Evolutionary conservation across 2,113 vertebrate genomes (phyloP), one percentile per base, ranked within the genome.

Genomic region (Apodemus sylvaticus): DNA sequence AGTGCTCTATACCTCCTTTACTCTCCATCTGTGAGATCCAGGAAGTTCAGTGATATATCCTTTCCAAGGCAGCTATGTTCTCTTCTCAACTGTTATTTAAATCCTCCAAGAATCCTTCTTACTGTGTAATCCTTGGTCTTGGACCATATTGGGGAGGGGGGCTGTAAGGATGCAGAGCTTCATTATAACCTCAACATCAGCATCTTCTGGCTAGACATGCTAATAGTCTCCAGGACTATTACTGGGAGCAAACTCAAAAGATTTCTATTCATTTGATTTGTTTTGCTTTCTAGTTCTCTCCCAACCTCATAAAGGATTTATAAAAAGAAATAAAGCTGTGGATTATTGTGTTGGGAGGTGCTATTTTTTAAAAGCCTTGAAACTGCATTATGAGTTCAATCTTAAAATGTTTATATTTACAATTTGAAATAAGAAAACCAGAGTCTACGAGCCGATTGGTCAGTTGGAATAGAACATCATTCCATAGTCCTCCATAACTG

Each of bases 281-380:
- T 29, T 20, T 24, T 39, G 39, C 20, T 51, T 91, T 34, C 9
- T 42, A 71, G 4, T 64, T 45, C 42, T 70, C 36, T 39, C 13
- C 9, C 34, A 73, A 76, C 34, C 4, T 24, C 55, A 64, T 26
- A 34, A 24, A 1, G 13, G 88, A 22, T 31, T 82, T 68, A 79
- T 31, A 48, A 64, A 91, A 34, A n/a, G 31, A 51, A 53, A 76
- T 71, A 55, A 81, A 92, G 51, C 10, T 20, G 82, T 53, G n/a
- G 34, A 86, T 86, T 34, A 76, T 68, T 24, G 34, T 3, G 7
- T 76, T 76, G 34, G 13, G 48, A 86, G 51, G 4, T 70, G 78
- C 70, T 76, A 79, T 86, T 86, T 53, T 93, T 81, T 34, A 1
- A 34, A 86, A 88, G n/a, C 73, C 83, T 96, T 60, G n/a, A 62